phyloP scores from a whole-genome alignment of 2,797 vertebrate genomes.

The Myiothlypis coronata region DNA sequence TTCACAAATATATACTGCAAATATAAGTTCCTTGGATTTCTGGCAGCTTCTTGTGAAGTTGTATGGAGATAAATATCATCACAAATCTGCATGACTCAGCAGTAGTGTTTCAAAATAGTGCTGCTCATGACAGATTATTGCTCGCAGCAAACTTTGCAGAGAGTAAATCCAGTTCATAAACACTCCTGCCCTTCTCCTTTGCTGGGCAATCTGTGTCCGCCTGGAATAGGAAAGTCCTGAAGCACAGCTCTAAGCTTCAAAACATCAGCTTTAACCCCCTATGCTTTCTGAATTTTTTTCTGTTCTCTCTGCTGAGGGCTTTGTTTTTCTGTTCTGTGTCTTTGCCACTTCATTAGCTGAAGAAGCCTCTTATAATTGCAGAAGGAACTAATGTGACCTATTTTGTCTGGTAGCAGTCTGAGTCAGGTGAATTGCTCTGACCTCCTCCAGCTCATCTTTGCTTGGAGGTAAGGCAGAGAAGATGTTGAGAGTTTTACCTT shows the following conservation, averaged over 20 bases:
- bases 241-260: not conserved
- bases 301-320: not conserved
- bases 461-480: not conserved
- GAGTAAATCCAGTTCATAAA: not conserved
- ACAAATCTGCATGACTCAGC: not conserved
- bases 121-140: not conserved
- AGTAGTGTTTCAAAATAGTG: slow-evolving; percentile 27
- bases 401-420: not conserved
- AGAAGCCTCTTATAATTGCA: not conserved
- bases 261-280: not conserved
- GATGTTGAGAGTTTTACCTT: not conserved
- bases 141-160: slow-evolving; percentile 7
- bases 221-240: not conserved
- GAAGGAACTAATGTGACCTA: not conserved
- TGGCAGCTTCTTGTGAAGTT: not conserved
- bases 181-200: not conserved
- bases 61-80: not conserved
- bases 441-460: not conserved
- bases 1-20: not conserved
- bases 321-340: not conserved
- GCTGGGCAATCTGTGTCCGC: not conserved
- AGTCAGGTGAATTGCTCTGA: not conserved
- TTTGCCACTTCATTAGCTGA: not conserved
- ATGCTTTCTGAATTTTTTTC: not conserved
- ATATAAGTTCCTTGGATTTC: not conserved